Percentiles rank a stretch among this genome's conserved stretches.
Evolutionary conservation across 1,140 invertebrate genomes (phyloP).

Genomic region (Macrotrachela quadricornifera): DNA sequence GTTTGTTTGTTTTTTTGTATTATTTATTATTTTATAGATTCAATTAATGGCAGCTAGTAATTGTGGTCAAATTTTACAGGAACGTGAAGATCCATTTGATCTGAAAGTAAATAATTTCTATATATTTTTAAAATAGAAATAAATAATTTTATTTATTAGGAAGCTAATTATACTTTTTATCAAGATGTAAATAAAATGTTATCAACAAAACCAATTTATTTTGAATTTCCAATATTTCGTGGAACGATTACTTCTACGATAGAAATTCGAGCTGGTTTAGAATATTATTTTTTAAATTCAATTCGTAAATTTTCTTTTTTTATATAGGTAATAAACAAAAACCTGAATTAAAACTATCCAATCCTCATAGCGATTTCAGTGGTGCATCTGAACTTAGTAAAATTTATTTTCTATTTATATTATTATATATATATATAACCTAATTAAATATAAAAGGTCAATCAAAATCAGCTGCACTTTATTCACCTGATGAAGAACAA

Average conservation of each 20-base stretch:
- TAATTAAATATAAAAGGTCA: neutral
- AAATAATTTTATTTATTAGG: neutral
- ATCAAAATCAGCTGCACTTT: neutral
- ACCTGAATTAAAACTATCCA: no score
- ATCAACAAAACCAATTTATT: neutral
- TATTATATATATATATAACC: neutral
- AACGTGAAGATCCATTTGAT: neutral
- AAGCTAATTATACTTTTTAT: conserved; percentile 8
- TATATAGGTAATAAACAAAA: neutral
- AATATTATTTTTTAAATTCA: no score
- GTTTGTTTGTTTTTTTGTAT: neutral
- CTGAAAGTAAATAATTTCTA: neutral
- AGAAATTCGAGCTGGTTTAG: neutral
- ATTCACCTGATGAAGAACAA: neutral
- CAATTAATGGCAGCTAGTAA: conserved; percentile 2
- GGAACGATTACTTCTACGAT: neutral
- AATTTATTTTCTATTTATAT: neutral
- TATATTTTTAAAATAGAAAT: neutral
- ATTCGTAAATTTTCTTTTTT: no score
- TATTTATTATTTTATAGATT: neutral
- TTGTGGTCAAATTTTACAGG: conserved; percentile 6
- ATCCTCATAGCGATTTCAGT: no score
- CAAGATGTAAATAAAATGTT: neutral
- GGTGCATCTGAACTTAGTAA: no score
- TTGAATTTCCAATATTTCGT: neutral